These are phyloP conservation scores for Cichladusa arquata DNA, from an alignment of 2,113 vertebrate species.

Conservation along the genomic window DNA sequence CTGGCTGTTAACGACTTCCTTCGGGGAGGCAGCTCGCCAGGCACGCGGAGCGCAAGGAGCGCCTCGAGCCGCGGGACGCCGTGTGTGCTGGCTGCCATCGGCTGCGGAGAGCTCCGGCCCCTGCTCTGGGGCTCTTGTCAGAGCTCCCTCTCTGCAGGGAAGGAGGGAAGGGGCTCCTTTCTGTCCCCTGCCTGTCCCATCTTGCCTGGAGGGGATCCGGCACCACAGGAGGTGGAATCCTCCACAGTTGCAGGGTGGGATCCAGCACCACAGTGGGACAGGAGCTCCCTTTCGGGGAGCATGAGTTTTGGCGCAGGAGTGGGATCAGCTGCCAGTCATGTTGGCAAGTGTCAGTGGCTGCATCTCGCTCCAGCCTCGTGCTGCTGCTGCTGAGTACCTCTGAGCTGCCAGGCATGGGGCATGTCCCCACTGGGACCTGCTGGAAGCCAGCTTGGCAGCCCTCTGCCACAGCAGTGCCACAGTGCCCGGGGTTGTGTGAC, in stretches of 20 bases:
- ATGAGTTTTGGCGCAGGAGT: fast-evolving
- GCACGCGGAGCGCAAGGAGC: fast-evolving
- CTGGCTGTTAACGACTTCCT: neutral
- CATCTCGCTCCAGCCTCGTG: fast-evolving
- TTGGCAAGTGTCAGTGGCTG: fast-evolving
- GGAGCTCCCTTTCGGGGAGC: fast-evolving
- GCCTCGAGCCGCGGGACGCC: fast-evolving
- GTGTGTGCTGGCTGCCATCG: fast-evolving
- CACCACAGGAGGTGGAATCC: neutral
- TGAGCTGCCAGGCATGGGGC: neutral
- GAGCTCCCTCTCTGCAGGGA: neutral
- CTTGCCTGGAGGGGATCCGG: fast-evolving
- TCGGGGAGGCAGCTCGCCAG: neutral
- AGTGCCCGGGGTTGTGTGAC: fast-evolving
- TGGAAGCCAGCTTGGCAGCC: neutral
- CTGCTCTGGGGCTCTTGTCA: neutral
- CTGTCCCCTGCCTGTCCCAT: fast-evolving
- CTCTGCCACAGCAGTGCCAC: fast-evolving
- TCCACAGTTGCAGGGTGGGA: neutral
- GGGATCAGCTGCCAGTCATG: fast-evolving
- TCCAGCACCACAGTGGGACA: fast-evolving
- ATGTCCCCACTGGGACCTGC: fast-evolving
- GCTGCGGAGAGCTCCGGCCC: fast-evolving
- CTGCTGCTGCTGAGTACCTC: neutral
- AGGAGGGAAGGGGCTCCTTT: neutral